A percentile compares a stretch with the other conserved stretches of the same genome.
phyloP scores from a whole-genome alignment of 2,888 invertebrate genomes.

The Timema podura region DNA sequence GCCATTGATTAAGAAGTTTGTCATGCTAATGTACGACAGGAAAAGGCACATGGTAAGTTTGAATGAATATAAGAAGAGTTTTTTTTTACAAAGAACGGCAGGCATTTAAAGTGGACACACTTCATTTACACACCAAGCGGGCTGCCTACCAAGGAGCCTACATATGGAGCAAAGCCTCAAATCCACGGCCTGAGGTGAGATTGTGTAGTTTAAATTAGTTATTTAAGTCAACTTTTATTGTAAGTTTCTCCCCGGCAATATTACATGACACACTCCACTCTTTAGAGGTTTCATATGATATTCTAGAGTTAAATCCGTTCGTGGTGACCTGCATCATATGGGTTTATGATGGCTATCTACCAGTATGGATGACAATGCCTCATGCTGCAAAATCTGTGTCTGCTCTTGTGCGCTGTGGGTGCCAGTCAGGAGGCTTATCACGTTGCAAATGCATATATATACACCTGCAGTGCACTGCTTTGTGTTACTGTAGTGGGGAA shows the following conservation, averaged over 20 bases:
- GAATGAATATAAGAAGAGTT: neutral
- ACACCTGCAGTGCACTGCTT: neutral
- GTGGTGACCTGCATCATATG: neutral
- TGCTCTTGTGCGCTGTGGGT: neutral
- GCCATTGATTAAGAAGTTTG: neutral
- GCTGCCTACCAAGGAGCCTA: neutral
- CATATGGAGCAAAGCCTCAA: neutral
- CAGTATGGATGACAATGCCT: neutral
- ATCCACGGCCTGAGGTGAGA: neutral
- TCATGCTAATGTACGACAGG: constrained; percentile 5
- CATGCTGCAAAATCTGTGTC: neutral
- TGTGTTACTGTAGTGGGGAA: neutral
- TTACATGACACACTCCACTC: neutral
- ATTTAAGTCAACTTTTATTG: too few relatives aligned
- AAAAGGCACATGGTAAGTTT: neutral
- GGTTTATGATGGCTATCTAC: neutral
- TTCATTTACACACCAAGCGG: neutral
- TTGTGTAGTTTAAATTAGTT: neutral
- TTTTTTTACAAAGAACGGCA: neutral
- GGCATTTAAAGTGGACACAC: neutral
- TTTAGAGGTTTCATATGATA: neutral
- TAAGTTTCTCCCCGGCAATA: too few relatives aligned
- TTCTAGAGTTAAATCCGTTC: neutral
- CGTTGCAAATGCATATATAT: neutral
- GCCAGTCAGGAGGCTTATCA: neutral